Evolutionary conservation across 2,113 vertebrate genomes (phyloP).

Genomic region (Mola mola): DNA sequence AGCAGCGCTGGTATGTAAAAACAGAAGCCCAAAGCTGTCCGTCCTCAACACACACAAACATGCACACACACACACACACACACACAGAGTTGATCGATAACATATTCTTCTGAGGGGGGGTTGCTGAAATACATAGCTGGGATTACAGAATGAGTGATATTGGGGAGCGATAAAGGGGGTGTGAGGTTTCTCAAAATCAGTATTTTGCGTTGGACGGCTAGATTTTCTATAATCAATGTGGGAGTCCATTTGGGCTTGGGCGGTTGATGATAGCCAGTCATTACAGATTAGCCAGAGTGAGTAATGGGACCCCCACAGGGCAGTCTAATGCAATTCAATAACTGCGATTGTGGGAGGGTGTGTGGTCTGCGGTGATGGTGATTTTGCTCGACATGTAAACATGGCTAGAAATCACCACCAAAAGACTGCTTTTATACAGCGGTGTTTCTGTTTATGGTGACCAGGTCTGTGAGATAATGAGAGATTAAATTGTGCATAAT

Average conservation of each 20-base stretch:
- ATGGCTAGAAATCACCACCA: conserved; percentile 26
- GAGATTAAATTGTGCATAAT: conserved; percentile 36
- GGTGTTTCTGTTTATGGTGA: conserved; percentile 21
- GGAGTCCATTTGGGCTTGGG: conserved; percentile 66
- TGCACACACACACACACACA: conserved; percentile 19
- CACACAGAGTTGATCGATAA: conserved; percentile 70
- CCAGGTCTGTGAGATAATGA: conserved; percentile 50
- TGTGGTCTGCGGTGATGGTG: conserved; percentile 5
- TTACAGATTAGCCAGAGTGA: conserved; percentile 80
- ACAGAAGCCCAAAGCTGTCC: conserved; percentile 57
- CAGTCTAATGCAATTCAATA: conserved; percentile 75
- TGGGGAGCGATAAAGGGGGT: conserved; percentile 50
- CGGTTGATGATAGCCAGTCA: conserved; percentile 78
- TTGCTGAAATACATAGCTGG: conserved; percentile 68
- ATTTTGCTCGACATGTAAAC: conserved; percentile 39
- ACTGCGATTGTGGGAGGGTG: conserved; percentile 53
- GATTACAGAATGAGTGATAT: conserved; percentile 65
- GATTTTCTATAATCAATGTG: conserved; percentile 74
- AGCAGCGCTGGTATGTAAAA: conserved; percentile 72
- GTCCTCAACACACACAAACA: conserved; percentile 42
- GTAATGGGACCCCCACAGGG: conserved; percentile 78
- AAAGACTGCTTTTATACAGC: conserved; percentile 12
- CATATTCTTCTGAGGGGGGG: conserved; percentile 64
- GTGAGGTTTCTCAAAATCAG: conserved; percentile 53
- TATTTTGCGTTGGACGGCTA: conserved; percentile 41